Base-by-base conservation (phyloP, 2,888 invertebrate species). In the Tetranychus piercei region DNA sequence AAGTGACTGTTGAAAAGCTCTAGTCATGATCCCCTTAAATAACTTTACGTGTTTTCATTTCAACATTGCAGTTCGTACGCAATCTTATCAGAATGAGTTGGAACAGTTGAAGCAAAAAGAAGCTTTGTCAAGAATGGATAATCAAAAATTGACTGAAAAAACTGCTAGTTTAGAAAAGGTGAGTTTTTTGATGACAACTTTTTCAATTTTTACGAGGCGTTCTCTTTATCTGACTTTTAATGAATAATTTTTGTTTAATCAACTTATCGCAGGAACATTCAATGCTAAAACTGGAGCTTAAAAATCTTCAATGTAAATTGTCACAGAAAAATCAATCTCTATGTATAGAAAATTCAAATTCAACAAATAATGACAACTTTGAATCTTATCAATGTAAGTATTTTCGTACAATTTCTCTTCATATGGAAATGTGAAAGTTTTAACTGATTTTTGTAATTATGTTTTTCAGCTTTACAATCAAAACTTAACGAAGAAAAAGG, bases 401-500 rank as follows among this genome's bases (percentile, higher is more conserved):
- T 34, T 34, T 3, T 7, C 22, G 20, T 20, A 20, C 73, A 20
- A 18, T 75, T 71, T 76, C 18, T 71, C 74, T 75, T 3, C 5
- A 34, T 34, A 34, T 34, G 34, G 4, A 34, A 34, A 3, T 3
- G 76, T 73, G 73, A 43, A 80, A 93, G n/a, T n/a, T 92, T 82
- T 89, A 90, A 82, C 22, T 23, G 64, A 65, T 75, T 55, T 9
- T 70, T 64, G 9, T 71, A 74, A 76, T 70, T 64, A 43, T 72
- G 78, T 79, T 78, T 72, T 78, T 78, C 84, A 91, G 94, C 92
- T 76, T 85, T 96, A 79, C 94, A 95, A 86, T 87, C 88, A 67
- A 94, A 94, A 85, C 83, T 94, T 76, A 92, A 90, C 80, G 92
- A 93, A 82, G 95, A 96, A 83, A 93, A 92, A 82, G 86, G 87